phyloP scores from a whole-genome alignment of 2,888 invertebrate genomes.

The Idaea straminata region DNA sequence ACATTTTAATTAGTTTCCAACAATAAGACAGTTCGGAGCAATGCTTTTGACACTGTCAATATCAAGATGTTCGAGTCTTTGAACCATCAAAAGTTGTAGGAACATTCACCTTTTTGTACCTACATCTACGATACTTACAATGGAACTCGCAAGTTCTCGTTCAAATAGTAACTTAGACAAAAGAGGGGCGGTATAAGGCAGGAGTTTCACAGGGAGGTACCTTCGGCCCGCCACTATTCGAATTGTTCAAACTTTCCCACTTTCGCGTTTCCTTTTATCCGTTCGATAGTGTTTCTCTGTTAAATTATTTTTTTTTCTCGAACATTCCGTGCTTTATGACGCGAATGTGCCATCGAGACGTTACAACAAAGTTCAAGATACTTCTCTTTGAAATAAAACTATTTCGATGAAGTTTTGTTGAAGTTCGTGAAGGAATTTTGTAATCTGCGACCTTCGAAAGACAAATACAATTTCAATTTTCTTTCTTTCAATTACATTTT shows the following conservation, averaged over 20 bases:
- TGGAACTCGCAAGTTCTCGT: slow-evolving; percentile 56
- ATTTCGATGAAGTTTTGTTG: slow-evolving; percentile 34
- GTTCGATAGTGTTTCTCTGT: slow-evolving; percentile 65
- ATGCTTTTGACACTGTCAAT: slow-evolving; percentile 30
- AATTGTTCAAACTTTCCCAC: slow-evolving; percentile 73
- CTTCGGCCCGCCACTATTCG: slow-evolving; percentile 61
- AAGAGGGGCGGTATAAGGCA: slow-evolving; percentile 65
- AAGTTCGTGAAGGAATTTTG: slow-evolving; percentile 21
- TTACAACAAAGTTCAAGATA: slow-evolving; percentile 33
- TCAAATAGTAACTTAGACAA: slow-evolving; percentile 75
- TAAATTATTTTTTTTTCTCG: slow-evolving; percentile 70
- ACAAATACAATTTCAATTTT: not conserved
- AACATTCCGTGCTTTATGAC: slow-evolving; percentile 51
- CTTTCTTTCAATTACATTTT: not conserved
- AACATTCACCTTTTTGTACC: slow-evolving; percentile 40
- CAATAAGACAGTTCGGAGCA: slow-evolving; percentile 41
- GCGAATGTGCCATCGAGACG: slow-evolving; percentile 51
- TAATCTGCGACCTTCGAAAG: not conserved
- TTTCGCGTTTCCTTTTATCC: slow-evolving; percentile 73
- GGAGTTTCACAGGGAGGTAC: slow-evolving; percentile 64
- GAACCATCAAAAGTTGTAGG: slow-evolving; percentile 50
- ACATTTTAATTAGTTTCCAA: slow-evolving; percentile 30
- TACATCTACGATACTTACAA: slow-evolving; percentile 41
- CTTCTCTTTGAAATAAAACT: slow-evolving; percentile 3
- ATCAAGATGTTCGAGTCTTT: slow-evolving; percentile 28